Evolutionary conservation across 2,888 invertebrate species (phyloP).

Genomic region (Fragum sueziense): DNA sequence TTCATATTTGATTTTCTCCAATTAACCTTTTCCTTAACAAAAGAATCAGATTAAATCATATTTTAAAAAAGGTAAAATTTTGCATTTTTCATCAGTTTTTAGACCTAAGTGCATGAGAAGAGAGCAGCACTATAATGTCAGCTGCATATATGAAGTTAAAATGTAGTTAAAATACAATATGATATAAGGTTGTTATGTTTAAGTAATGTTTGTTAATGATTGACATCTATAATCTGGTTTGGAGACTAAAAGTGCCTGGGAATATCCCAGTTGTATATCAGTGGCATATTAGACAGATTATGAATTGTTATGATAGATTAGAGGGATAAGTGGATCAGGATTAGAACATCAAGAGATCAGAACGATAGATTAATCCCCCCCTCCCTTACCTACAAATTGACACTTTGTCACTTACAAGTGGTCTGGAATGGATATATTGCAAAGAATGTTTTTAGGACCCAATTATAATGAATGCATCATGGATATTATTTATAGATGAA

Average conservation of each 20-base stretch:
- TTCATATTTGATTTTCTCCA: not conserved
- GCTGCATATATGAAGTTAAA: not conserved
- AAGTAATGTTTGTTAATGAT: not conserved
- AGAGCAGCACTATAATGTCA: not conserved
- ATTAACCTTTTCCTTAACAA: not conserved
- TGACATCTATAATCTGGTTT: not conserved
- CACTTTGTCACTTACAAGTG: too few relatives aligned
- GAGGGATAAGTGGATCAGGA: constrained; percentile 11
- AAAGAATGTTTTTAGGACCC: too few relatives aligned
- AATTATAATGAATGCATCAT: too few relatives aligned
- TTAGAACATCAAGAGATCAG: not conserved
- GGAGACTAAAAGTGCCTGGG: not conserved
- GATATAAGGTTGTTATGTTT: not conserved
- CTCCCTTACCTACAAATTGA: not conserved
- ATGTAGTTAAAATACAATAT: not conserved
- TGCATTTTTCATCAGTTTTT: not conserved
- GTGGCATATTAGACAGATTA: constrained; percentile 11
- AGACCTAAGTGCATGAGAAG: not conserved
- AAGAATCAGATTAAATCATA: not conserved
- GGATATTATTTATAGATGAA: too few relatives aligned
- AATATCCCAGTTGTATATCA: constrained; percentile 8
- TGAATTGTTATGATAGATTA: constrained; percentile 16
- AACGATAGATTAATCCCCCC: not conserved
- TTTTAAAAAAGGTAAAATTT: not conserved
- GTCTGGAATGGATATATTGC: too few relatives aligned